Evolutionary conservation across 2,888 invertebrate genomes (phyloP), one percentile per base, ranked within the genome.

Genomic region (Cataglyphis altisquamis): DNA sequence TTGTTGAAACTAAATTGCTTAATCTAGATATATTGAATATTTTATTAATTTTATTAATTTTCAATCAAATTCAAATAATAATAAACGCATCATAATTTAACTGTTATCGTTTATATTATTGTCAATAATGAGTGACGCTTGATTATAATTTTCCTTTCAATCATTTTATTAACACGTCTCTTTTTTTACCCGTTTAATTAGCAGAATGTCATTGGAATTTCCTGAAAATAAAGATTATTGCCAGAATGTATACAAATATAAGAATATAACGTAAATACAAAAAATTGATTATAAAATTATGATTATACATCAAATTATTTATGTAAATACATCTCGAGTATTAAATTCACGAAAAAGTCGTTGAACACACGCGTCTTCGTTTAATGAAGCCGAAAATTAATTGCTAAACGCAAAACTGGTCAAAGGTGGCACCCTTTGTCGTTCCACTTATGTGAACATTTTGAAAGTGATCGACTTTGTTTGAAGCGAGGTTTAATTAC

Each of bases 401-500:
- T 57, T 15, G 8, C 48, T 48, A 21, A 77, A 68, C 55, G n/a
- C 39, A 66, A 36, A 62, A 75, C 63, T 39, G 8, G 12, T 67
- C 29, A 55, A 77, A 66, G 29, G 25, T n/a, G 3, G 55, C n/a
- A 4, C 21, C 18, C 66, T 68, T 57, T 57, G 77, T 77, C 29
- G 6, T 77, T 68, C 39, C 55, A 29, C 55, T 41, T 60, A 29
- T 1, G 9, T 57, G 57, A 68, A 41, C 77, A n/a, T 21, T 41
- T 78, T 29, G 21, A 68, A 68, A 78, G 15, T 9, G 39, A 55
- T 66, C 21, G 41, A n/a, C 55, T 77, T 66, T 77, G 18, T 77
- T 64, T 77, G 18, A 41, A 77, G 57, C 6, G 10, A n/a, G n/a
- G n/a, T 68, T 57, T 57, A 68, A 78, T 78, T 68, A 68, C 41